phyloP scores from a whole-genome alignment of 2,888 invertebrate genomes.

The Lithophane socia region DNA sequence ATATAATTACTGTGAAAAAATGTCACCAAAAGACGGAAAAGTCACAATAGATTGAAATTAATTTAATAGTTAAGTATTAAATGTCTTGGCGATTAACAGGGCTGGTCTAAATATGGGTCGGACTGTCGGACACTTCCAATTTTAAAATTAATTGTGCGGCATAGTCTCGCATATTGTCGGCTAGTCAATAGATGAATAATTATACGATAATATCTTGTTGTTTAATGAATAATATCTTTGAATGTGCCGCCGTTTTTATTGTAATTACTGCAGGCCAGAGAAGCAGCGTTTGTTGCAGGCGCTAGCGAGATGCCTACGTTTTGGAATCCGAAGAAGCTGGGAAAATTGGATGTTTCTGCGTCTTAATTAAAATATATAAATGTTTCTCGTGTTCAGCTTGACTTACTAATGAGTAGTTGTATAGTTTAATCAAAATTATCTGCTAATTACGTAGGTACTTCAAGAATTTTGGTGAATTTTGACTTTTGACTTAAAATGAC shows the following conservation, averaged over 20 bases:
- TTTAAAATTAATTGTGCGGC: conserved; percentile 56
- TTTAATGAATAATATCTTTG: conserved; percentile 56
- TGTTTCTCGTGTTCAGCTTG: conserved; percentile 13
- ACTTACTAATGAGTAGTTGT: neutral
- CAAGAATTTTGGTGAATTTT: neutral
- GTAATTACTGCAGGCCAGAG: conserved; percentile 40
- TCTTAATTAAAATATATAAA: conserved; percentile 28
- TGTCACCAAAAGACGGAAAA: conserved; percentile 50
- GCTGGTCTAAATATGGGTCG: conserved; percentile 49
- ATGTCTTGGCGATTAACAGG: conserved; percentile 44
- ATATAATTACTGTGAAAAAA: conserved; percentile 47
- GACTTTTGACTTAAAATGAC: neutral
- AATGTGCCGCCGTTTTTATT: conserved; percentile 56
- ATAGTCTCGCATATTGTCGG: conserved; percentile 45
- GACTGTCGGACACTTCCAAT: conserved; percentile 22
- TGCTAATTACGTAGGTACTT: neutral
- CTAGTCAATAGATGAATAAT: conserved; percentile 54
- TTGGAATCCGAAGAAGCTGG: conserved; percentile 19
- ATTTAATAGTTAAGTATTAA: conserved; percentile 47
- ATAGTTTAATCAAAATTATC: neutral
- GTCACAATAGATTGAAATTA: conserved; percentile 52
- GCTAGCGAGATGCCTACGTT: conserved; percentile 8
- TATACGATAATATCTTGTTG: conserved; percentile 42
- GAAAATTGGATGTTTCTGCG: conserved; percentile 1
- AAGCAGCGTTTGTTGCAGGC: conserved; percentile 16